These are phyloP conservation scores for Diadegma fenestrale DNA, from an alignment of 2,888 invertebrate genomes.

Conservation along the genomic window DNA sequence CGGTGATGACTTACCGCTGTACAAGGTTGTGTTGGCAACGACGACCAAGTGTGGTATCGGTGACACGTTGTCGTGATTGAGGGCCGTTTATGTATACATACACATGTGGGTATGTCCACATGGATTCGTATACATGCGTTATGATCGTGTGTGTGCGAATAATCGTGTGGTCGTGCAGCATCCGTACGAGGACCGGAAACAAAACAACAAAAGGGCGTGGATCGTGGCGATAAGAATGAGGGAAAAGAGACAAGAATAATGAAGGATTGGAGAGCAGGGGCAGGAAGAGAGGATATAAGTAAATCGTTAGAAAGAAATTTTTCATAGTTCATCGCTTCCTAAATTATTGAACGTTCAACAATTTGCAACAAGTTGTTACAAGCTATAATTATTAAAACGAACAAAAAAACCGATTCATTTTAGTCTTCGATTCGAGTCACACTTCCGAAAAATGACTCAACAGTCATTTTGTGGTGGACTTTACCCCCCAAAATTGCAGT, in stretches of 20 bases:
- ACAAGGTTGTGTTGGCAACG: slow-evolving; percentile 65
- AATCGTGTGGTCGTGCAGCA: slow-evolving; percentile 75
- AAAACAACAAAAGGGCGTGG: slow-evolving; percentile 70
- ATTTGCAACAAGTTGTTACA: neutral
- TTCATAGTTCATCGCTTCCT: slow-evolving; percentile 1
- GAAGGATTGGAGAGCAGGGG: slow-evolving; percentile 25
- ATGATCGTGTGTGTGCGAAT: slow-evolving; percentile 60
- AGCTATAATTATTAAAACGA: neutral
- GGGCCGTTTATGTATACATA: slow-evolving; percentile 37
- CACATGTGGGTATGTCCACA: neutral
- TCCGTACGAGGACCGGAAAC: slow-evolving; percentile 79
- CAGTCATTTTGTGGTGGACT: no score
- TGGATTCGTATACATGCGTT: slow-evolving; percentile 27
- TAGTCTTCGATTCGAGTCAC: neutral
- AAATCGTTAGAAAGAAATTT: slow-evolving; percentile 49
- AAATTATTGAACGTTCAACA: neutral
- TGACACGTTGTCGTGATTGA: slow-evolving; percentile 53
- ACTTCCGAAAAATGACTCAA: no score
- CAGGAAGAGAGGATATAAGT: slow-evolving; percentile 34
- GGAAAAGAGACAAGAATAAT: slow-evolving; percentile 35
- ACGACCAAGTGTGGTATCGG: slow-evolving; percentile 65
- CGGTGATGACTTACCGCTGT: slow-evolving; percentile 70
- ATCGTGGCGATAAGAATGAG: slow-evolving; percentile 63
- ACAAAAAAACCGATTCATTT: neutral
- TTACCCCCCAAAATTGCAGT: no score